Evolutionary conservation across 2,113 vertebrate genomes (phyloP).

Genomic region (Mormoops blainvillei): DNA sequence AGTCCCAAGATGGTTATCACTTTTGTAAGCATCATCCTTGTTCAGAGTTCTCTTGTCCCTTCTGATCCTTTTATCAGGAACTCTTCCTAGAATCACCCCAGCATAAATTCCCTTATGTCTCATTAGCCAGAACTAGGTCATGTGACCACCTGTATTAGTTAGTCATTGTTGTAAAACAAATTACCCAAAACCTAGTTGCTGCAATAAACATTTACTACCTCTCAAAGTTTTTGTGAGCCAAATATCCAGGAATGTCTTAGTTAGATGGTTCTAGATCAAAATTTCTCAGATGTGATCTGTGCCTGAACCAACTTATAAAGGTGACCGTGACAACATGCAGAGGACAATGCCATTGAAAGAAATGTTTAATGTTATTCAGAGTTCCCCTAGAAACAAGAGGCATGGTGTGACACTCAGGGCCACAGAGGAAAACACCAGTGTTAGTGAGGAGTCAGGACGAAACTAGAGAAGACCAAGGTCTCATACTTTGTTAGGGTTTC

Average conservation of each 20-base stretch:
- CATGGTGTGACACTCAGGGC: no score
- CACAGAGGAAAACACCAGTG: background rate
- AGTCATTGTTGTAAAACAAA: background rate
- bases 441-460: background rate
- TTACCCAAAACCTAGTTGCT: background rate
- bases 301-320: background rate
- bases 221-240: background rate
- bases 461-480: background rate
- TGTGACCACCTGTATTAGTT: background rate
- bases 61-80: background rate
- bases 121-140: background rate
- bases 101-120: background rate
- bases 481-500: background rate
- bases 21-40: background rate
- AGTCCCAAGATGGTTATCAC: background rate
- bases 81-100: background rate
- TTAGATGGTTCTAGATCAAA: background rate
- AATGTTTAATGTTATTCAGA: background rate
- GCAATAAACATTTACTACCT: background rate
- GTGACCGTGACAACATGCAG: background rate
- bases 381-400: background rate
- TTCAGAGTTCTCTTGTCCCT: background rate
- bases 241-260: background rate
- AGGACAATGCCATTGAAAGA: background rate
- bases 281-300: background rate